phyloP scores from a whole-genome alignment of 2,113 vertebrate genomes.

The Motacilla alba region DNA sequence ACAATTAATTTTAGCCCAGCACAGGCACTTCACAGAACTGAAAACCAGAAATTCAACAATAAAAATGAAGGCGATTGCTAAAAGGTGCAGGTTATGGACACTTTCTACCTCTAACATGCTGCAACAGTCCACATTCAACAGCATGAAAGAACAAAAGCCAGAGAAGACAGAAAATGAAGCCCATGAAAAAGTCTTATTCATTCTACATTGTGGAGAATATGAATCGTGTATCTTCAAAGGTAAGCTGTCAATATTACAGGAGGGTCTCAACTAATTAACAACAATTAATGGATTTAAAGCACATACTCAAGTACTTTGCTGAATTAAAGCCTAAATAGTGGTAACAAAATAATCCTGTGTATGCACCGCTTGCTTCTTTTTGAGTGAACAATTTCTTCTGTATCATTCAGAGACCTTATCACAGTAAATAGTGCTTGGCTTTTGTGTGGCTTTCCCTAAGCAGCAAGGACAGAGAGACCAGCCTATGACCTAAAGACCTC shows the following conservation, averaged over 20 bases:
- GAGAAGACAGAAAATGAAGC: not conserved
- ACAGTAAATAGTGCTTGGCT: not conserved
- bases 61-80: not conserved
- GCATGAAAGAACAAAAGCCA: not conserved
- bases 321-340: not conserved
- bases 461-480: not conserved
- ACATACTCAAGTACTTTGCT: not conserved
- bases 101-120: not conserved
- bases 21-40: not conserved
- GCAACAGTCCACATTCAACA: not conserved
- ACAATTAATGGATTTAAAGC: not conserved
- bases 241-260: not conserved
- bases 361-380: not conserved
- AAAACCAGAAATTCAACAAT: not conserved
- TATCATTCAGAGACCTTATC: not conserved
- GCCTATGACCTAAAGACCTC: not conserved
- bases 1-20: slow-evolving; percentile 48
- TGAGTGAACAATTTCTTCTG: not conserved
- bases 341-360: not conserved
- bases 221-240: not conserved
- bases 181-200: not conserved
- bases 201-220: not conserved
- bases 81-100: not conserved
- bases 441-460: not conserved
- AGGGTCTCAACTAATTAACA: not conserved